Evolutionary conservation across 2,113 vertebrate species (phyloP), one percentile per base, ranked within the genome.

Genomic region (Equus quagga): DNA sequence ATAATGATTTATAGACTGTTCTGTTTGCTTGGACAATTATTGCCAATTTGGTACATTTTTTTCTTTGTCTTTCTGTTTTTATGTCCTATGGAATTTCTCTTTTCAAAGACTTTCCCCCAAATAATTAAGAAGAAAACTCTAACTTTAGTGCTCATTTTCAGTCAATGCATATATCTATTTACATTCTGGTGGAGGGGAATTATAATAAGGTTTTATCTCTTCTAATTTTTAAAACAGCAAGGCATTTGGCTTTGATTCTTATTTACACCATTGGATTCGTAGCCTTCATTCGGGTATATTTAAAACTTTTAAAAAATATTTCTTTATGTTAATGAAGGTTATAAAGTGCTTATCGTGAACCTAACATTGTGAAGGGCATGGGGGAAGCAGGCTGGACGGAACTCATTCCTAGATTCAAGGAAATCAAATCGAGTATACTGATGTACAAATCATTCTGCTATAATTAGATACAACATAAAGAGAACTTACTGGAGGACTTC

Each of bases 151-250:
- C 7, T 84, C 64, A 76, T 36, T 80, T 92, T 84, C 5, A 51
- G 69, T 36, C 44, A 56, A 28, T 41, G 5, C 11, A 28, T 86
- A 36, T 65, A 79, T 46, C 18, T n/a, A 49, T 9, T 72, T 28
- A 62, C 54, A 69, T 78, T 78, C 7, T 8, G 46, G n/a, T 79
- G 72, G 18, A 81, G 65, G 17, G 18, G 2, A 60, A 94, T 58
- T 96, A 88, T 62, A 80, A 49, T 46, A 49, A 56, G 8, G 17
- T 88, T 91, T 95, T 80, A 36, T 78, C 10, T 46, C 17, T 92
- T 8, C 14, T 82, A 95, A 75, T 69, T 84, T 87, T 86, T 76
- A 69, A 91, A 96, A 69, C 56, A 67, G 10, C n/a, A 96, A 69
- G 12, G 2, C 8, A 79, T 33, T 90, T 62, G 79, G 8, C 33